These are phyloP conservation scores for Marisa cornuarietis DNA, from an alignment of 1,140 invertebrate species.

Conservation along the genomic window DNA sequence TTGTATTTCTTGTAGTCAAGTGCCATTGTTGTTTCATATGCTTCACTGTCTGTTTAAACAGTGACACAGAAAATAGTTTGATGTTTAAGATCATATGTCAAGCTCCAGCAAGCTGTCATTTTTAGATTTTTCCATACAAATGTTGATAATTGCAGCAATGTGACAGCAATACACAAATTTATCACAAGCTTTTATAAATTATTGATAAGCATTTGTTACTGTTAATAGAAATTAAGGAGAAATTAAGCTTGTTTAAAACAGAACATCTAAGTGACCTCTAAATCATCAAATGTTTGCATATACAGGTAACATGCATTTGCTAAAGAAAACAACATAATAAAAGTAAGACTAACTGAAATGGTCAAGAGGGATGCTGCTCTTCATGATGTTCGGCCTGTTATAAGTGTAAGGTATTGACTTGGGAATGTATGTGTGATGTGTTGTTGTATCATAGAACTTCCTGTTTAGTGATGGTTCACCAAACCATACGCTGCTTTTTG, in stretches of 20 bases:
- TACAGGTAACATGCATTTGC: neutral
- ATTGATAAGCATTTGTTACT: neutral
- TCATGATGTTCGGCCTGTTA: slow-evolving; percentile 38
- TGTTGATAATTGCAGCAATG: too few species aligned
- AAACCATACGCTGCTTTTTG: slow-evolving; percentile 57
- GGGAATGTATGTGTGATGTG: slow-evolving; percentile 40
- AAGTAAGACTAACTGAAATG: slow-evolving; percentile 53
- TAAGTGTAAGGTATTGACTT: slow-evolving; percentile 49
- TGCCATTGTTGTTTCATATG: slow-evolving; percentile 38
- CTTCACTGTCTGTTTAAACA: slow-evolving; percentile 33
- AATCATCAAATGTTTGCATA: neutral
- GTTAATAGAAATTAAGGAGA: neutral
- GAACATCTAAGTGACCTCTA: neutral
- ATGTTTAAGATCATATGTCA: neutral
- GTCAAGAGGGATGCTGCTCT: slow-evolving; percentile 50
- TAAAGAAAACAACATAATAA: neutral
- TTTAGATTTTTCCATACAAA: too few species aligned
- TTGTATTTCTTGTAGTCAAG: slow-evolving; percentile 48
- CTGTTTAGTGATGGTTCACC: slow-evolving; percentile 44
- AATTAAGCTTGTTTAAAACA: neutral
- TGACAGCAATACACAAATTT: neutral
- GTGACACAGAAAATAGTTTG: too few species aligned
- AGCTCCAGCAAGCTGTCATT: too few species aligned
- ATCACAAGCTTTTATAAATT: neutral
- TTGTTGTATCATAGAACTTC: slow-evolving; percentile 53